Conservation (phyloP, 23 tunicate genomes). For the Botrylloides violaceus region DNA sequence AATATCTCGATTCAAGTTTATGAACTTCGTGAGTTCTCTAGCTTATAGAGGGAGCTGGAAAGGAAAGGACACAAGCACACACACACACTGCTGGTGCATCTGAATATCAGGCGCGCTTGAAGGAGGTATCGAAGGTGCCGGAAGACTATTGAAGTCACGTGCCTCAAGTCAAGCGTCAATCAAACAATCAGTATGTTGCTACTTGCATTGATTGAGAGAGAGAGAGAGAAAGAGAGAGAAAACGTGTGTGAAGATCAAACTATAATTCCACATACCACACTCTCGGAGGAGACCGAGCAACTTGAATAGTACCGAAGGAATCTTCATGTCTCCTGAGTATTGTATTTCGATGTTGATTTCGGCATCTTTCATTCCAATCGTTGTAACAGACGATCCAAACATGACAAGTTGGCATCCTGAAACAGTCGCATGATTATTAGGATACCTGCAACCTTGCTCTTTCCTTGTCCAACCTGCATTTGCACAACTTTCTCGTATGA, state of each 20-base stretch:
- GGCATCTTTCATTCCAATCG: slow-evolving; percentile 40
- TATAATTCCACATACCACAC: slow-evolving; percentile 27
- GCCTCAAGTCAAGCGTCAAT: no score
- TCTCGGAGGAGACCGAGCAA: slow-evolving; percentile 27
- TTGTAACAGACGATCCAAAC: slow-evolving; percentile 73
- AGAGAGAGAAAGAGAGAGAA: no score
- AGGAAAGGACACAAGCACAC: not conserved
- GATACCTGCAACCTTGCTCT: no score
- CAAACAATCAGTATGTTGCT: no score
- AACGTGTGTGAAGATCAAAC: no score
- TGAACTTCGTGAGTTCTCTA: not conserved
- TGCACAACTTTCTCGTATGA: no score
- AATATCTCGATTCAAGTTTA: not conserved
- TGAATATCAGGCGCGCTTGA: not conserved
- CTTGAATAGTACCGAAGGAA: slow-evolving; percentile 40
- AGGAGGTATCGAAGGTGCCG: no score
- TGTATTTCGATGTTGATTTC: slow-evolving; percentile 72
- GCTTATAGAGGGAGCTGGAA: not conserved
- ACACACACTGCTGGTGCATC: not conserved
- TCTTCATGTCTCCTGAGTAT: slow-evolving; percentile 24
- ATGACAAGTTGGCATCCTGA: slow-evolving; percentile 31
- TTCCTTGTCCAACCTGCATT: no score
- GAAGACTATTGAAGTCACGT: no score
- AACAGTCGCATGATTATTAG: no score
- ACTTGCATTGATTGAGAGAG: no score